Percentiles rank a stretch among this genome's conserved stretches.
Evolutionary conservation across 2,888 invertebrate species (phyloP).

Genomic region (Pachymerium ferrugineum): DNA sequence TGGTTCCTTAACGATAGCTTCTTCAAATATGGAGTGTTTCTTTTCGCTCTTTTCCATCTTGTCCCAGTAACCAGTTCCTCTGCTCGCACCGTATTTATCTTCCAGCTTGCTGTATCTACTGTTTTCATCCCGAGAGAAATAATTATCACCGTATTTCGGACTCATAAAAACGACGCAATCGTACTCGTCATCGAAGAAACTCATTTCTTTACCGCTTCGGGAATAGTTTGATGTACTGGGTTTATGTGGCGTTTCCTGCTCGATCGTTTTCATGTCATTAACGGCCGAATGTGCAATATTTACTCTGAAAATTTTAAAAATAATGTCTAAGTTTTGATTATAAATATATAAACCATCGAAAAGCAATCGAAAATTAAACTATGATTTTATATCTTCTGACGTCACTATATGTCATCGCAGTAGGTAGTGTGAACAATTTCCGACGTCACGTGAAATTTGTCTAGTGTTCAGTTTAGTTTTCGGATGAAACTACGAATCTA

Average conservation of each 20-base stretch:
- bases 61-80: conserved; percentile 28
- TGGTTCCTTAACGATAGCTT: conserved; percentile 35
- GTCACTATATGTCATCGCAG: too few relatives aligned
- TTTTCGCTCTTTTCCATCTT: conserved; percentile 36
- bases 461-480: too few relatives aligned
- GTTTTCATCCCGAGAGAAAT: conserved; percentile 38
- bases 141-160: conserved; percentile 52
- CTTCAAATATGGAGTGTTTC: conserved; percentile 34
- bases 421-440: neutral
- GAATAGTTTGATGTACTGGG: conserved; percentile 49
- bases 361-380: too few relatives aligned
- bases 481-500: neutral
- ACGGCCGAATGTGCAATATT: conserved; percentile 71
- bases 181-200: conserved; percentile 48
- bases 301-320: conserved; percentile 50
- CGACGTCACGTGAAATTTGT: neutral
- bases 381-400: too few relatives aligned
- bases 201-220: conserved; percentile 38
- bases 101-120: conserved; percentile 31
- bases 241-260: conserved; percentile 65
- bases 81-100: conserved; percentile 27
- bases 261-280: conserved; percentile 83
- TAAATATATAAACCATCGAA: too few relatives aligned
- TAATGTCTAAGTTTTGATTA: too few relatives aligned
- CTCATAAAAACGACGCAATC: conserved; percentile 48